Evolutionary conservation across 1,140 invertebrate species (phyloP).

Genomic region (Saxidomus purpurata): DNA sequence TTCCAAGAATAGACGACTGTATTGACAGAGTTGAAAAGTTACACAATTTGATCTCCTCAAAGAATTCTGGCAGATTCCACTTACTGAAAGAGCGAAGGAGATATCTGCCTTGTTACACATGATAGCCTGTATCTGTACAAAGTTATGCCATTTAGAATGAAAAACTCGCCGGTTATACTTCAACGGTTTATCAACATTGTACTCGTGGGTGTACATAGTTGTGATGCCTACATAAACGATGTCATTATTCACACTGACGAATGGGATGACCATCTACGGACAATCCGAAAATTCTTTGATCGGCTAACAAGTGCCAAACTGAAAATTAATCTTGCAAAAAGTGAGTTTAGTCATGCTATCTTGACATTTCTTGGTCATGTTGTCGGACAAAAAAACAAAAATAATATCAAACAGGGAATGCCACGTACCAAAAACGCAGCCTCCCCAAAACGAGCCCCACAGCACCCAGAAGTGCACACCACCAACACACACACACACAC

Average conservation of each 20-base stretch:
- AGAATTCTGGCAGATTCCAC: conserved; percentile 55
- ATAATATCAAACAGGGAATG: no score
- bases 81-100: conserved; percentile 43
- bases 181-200: conserved; percentile 87
- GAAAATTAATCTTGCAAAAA: conserved; percentile 77
- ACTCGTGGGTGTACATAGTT: conserved; percentile 70
- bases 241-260: conserved; percentile 84
- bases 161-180: conserved; percentile 85
- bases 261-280: conserved; percentile 85
- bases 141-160: conserved; percentile 86
- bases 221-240: conserved; percentile 87
- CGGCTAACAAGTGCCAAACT: conserved; percentile 83
- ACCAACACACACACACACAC: no score
- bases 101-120: conserved; percentile 62
- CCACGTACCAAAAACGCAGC: no score
- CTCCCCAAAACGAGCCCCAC: no score
- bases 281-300: conserved; percentile 82
- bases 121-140: conserved; percentile 83
- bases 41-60: conserved; percentile 66
- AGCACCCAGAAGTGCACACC: no score
- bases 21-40: conserved; percentile 59
- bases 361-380: conserved; percentile 60
- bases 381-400: conserved; percentile 54
- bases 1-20: conserved; percentile 57
- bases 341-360: conserved; percentile 60